Evolutionary conservation across 2,797 vertebrate species (phyloP).

Genomic region (Ctenosaura bakeri): DNA sequence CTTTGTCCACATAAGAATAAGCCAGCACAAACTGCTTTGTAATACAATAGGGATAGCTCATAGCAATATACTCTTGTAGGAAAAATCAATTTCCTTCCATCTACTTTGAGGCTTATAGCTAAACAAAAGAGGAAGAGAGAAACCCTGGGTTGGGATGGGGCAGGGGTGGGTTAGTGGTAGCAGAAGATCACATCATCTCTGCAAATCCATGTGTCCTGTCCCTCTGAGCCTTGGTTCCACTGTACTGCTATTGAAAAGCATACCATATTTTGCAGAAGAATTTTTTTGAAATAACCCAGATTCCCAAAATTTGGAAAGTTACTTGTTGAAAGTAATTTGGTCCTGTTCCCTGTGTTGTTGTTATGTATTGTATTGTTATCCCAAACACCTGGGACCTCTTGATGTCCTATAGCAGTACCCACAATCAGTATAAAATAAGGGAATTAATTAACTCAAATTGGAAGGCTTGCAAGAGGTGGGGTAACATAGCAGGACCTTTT

Average conservation of each 20-base stretch:
- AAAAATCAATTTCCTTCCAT: not conserved
- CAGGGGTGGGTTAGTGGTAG: not conserved
- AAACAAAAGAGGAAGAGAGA: not conserved
- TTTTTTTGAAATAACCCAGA: not conserved
- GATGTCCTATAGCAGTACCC: too few relatives aligned
- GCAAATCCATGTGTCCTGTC: not conserved
- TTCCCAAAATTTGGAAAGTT: not conserved
- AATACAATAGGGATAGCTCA: not conserved
- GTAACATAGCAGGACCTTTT: too few relatives aligned
- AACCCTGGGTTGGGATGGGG: not conserved
- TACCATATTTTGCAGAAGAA: constrained; percentile 5
- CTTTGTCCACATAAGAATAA: not conserved
- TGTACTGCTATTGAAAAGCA: not conserved
- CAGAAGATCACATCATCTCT: not conserved
- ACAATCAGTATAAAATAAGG: too few relatives aligned
- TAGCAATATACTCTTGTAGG: not conserved
- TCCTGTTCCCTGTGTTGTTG: not conserved
- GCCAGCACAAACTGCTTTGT: not conserved
- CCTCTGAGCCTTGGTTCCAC: not conserved
- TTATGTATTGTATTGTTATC: too few relatives aligned
- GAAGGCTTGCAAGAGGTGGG: too few relatives aligned
- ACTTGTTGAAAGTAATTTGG: not conserved
- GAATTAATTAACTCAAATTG: too few relatives aligned
- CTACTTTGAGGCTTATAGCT: not conserved
- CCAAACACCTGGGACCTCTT: too few relatives aligned